A percentile compares a stretch with the other conserved stretches of the same genome.
Evolutionary conservation across 2,888 invertebrate species (phyloP).

Genomic region (Polydrusus pterygomalis): DNA sequence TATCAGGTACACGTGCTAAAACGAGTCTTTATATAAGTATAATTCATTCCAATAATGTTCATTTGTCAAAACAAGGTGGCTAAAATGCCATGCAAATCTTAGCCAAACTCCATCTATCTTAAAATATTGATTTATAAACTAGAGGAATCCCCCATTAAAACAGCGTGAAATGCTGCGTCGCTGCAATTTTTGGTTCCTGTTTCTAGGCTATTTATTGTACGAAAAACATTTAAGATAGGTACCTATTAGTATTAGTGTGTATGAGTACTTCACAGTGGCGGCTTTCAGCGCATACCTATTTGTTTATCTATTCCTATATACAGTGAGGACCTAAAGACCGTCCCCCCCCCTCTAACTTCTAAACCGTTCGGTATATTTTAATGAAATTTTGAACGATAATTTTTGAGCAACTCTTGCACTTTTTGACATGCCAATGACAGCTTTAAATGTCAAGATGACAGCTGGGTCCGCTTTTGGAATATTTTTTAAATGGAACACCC

Average conservation of each 20-base stretch:
- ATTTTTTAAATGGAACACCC: too few relatives aligned
- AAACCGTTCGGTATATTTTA: too few relatives aligned
- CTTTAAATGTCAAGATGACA: too few relatives aligned
- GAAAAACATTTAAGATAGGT: neutral
- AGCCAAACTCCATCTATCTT: slow-evolving; percentile 1
- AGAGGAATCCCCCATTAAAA: neutral
- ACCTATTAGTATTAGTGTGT: neutral
- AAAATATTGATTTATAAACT: neutral
- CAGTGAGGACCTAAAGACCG: too few relatives aligned
- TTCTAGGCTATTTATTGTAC: neutral
- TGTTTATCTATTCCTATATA: slow-evolving; percentile 4
- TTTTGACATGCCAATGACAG: too few relatives aligned
- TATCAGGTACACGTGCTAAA: neutral
- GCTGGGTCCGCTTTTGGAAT: too few relatives aligned
- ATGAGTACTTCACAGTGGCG: neutral
- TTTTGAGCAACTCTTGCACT: too few relatives aligned
- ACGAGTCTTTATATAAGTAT: slow-evolving; percentile 1
- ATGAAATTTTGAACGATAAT: too few relatives aligned
- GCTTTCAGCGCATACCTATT: slow-evolving; percentile 1
- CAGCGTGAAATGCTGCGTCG: neutral
- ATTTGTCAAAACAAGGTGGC: neutral
- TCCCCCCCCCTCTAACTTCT: too few relatives aligned
- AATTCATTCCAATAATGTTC: slow-evolving; percentile 1
- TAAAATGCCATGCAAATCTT: neutral
- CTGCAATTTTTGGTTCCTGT: neutral